Base-by-base conservation (phyloP, 1,140 invertebrate species). In the Tribolium madens region DNA sequence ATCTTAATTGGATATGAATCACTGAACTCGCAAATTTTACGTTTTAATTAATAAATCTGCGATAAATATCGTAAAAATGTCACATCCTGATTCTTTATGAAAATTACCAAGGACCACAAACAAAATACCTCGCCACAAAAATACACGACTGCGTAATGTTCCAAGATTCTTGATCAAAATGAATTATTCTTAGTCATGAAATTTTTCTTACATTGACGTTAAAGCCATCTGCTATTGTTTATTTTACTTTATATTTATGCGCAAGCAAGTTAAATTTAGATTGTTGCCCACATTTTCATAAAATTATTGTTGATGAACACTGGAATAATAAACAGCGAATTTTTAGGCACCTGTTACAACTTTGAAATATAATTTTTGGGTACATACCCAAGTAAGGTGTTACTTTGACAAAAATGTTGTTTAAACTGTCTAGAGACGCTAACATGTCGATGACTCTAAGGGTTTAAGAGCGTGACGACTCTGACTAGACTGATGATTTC, bases 1-100 rank as follows among this genome's bases (percentile, higher is more conserved):
- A 33, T 64, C 57, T 42, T 64, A 64, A 64, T 64, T 64, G 57
- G 26, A 64, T 33, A 64, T 64, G 57, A 64, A 64, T 64, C 57
- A 64, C 57, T 12, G 12, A 10, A 31, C 4, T 64, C 57, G 26
- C 21, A 64, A 57, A 33, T 64, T 14, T 17, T 60, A 18, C 17
- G 15, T 60, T 60, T 64, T 64, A 64, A 64, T 64, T 64, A 64
- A 64, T 33, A 33, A 64, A 64, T 64, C 21, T 64, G 26, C 21
- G 33, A 64, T 33, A 64, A 64, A 64, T 64, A 64, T 64, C 57
- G 12, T 1, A 64, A 64, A 64, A 64, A 64, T 64, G 57, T 64
- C 57, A 64, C 26, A 64, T 64, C 57, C 57, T 64, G 57, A 64
- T 33, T 64, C 57, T 33, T 64, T 64, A 31, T 2, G 26, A 64